A percentile compares a stretch with the other conserved stretches of the same genome.
phyloP scores from a whole-genome alignment of 2,797 vertebrate species.

The Macropus fuliginosus region DNA sequence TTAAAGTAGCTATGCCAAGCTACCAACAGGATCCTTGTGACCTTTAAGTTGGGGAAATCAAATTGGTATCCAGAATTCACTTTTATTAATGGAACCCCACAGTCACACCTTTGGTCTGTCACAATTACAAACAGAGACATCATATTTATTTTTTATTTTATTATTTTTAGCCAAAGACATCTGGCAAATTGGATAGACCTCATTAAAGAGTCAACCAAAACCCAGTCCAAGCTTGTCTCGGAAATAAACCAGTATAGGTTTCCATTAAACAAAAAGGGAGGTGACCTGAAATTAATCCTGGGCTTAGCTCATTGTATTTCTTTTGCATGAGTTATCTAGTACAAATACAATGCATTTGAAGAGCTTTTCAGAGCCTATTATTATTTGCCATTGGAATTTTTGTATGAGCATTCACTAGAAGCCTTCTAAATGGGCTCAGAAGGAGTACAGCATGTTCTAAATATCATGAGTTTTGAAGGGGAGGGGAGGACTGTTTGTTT shows the following conservation, averaged over 20 bases:
- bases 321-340: constrained; percentile 56
- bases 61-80: not conserved
- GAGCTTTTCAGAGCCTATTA: constrained; percentile 24
- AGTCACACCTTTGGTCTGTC: not conserved
- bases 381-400: constrained; percentile 41
- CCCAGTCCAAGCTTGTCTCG: constrained; percentile 2
- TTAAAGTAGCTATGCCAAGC: not conserved
- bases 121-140: not conserved
- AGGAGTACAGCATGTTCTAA: not conserved
- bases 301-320: constrained; percentile 56
- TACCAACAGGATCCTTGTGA: not conserved
- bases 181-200: not conserved
- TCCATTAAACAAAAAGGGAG: constrained; percentile 67
- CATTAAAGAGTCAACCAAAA: constrained; percentile 50
- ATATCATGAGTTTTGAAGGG: not conserved
- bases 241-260: constrained; percentile 45
- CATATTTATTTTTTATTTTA: not conserved
- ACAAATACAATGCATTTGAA: constrained; percentile 47
- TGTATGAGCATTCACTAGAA: constrained; percentile 3
- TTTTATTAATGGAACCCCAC: not conserved
- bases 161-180: constrained; percentile 26
- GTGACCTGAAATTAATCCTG: constrained; percentile 57
- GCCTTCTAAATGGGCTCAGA: constrained; percentile 49
- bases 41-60: constrained; percentile 14
- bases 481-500: not conserved